Evolutionary conservation across 2,888 invertebrate species (phyloP).

Genomic region (Autographa pulchrina): DNA sequence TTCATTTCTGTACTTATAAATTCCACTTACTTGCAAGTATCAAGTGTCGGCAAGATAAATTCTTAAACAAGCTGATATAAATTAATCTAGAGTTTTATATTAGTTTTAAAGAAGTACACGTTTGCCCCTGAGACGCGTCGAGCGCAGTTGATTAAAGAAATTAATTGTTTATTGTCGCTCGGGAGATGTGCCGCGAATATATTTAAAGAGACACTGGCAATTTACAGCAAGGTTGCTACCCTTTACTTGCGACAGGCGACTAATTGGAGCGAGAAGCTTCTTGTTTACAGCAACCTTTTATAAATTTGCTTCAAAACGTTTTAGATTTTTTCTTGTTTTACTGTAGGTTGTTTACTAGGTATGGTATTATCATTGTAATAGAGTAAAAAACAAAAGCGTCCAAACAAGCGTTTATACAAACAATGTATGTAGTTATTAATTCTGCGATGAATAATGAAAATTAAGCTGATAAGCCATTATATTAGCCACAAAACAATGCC

Average conservation of each 20-base stretch:
- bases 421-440: too few relatives aligned
- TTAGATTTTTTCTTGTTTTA: neutral
- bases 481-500: neutral
- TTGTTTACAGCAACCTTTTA: neutral
- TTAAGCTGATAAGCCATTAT: neutral
- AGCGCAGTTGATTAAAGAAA: slow-evolving; percentile 75
- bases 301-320: neutral
- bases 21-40: neutral
- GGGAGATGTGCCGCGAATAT: slow-evolving; percentile 70
- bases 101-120: slow-evolving; percentile 58
- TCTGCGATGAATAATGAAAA: too few relatives aligned
- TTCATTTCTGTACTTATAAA: neutral
- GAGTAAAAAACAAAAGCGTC: too few relatives aligned
- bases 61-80: slow-evolving; percentile 16
- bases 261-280: slow-evolving; percentile 1
- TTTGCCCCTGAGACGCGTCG: slow-evolving; percentile 47
- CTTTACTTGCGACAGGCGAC: slow-evolving; percentile 33
- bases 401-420: too few relatives aligned
- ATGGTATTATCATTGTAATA: too few relatives aligned
- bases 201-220: slow-evolving; percentile 43
- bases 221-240: slow-evolving; percentile 44
- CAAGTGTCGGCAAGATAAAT: slow-evolving; percentile 26
- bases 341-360: neutral
- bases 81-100: slow-evolving; percentile 48
- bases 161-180: slow-evolving; percentile 76